phyloP scores from a whole-genome alignment of 2,113 vertebrate species.

The Perccottus glenii region DNA sequence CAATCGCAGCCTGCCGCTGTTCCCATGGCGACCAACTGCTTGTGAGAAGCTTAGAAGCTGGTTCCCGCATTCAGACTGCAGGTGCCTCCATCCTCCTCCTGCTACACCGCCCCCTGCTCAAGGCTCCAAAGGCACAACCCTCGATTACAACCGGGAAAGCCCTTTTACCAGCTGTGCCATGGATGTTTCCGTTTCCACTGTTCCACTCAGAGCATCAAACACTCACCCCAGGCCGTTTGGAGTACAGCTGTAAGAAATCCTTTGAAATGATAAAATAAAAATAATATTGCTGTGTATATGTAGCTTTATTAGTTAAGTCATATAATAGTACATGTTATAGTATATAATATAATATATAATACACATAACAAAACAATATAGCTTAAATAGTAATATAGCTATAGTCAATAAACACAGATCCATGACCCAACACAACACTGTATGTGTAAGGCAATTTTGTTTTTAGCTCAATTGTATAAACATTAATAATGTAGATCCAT shows the following conservation, averaged over 20 bases:
- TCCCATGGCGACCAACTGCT: conserved; percentile 59
- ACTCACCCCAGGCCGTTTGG: neutral
- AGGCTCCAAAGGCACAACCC: conserved; percentile 25
- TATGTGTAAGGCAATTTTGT: no score
- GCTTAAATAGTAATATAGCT: no score
- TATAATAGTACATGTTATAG: no score
- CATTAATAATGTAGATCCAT: no score
- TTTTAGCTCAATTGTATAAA: no score
- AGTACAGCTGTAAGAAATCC: neutral
- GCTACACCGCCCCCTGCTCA: conserved; percentile 15
- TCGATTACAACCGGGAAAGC: conserved; percentile 25
- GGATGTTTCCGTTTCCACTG: conserved; percentile 17
- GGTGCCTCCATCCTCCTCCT: conserved; percentile 52
- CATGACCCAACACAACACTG: no score
- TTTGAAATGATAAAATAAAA: neutral
- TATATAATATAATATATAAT: no score
- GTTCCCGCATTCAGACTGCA: conserved; percentile 60
- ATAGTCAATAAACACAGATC: no score
- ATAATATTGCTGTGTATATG: no score
- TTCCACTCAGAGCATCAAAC: conserved; percentile 6
- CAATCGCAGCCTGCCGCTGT: conserved; percentile 45
- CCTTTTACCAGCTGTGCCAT: conserved; percentile 29
- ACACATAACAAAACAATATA: no score
- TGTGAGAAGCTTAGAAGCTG: conserved; percentile 44
- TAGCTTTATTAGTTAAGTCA: no score